Base-by-base conservation (phyloP, 2,797 vertebrate species). In the Xiphorhynchus erythropygius region DNA sequence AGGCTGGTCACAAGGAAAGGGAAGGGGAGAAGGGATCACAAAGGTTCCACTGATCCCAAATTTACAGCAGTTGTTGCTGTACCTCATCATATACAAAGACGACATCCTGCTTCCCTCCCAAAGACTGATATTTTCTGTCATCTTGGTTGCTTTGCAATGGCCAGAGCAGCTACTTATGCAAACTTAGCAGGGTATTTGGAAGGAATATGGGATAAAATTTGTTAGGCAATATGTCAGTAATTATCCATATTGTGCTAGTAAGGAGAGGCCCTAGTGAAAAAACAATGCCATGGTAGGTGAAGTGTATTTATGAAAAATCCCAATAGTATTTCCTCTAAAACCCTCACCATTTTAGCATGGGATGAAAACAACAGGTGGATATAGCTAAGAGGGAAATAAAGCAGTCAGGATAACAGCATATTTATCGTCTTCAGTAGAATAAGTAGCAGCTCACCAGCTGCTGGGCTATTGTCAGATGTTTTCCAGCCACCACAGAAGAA, bases 381-480 rank as follows among this genome's bases (percentile, higher is more conserved):
- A 65, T 18, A 91, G 33, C 1, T 35, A 55, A 92, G 82, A 88
- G 55, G 62, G 69, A 89, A 94, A 94, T 92, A 87, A 95, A 90
- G 60, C 68, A 81, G 73, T 65, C 5, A 0, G 76, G 46, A 47
- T 92, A 96, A 96, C 42, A 11, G 65, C 11, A 0, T 80, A 94
- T 93, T 96, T 94, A 96, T 93, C 89, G 75, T 94, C 93, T 92
- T 89, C 84, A 96, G 85, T 30, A 69, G 55, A 84, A 91, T 91
- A 96, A 94, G 90, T 81, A 93, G 87, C 87, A 88, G 76, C 91
- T 52, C 91, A 94, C 68, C 95, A 96, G 91, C 96, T 96, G 87
- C 92, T 93, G 47, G 44, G 41, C 62, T 96, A 81, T 94, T 96
- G 93, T 96, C 94, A 52, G 76, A 92, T 92, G 84, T 92, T 96